Conservation (phyloP, 2,797 vertebrate genomes). For the Mycteria americana region DNA sequence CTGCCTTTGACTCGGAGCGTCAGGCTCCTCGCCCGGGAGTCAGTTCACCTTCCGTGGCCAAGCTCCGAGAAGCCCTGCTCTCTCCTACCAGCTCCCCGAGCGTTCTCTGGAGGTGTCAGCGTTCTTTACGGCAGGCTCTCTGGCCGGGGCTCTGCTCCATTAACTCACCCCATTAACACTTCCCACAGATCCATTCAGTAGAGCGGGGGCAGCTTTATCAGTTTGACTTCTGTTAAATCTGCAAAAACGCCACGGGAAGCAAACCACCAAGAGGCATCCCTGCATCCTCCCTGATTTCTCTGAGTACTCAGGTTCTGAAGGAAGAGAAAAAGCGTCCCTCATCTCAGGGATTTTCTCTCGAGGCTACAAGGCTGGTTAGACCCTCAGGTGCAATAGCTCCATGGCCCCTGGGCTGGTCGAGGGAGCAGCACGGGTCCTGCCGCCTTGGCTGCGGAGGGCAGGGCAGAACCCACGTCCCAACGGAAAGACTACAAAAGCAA, state of each 20-base stretch:
- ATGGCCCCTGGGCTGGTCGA: rapidly evolving
- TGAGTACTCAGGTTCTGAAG: rapidly evolving
- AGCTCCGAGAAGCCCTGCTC: background rate
- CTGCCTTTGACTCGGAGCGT: background rate
- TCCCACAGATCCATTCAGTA: background rate
- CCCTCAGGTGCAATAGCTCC: background rate
- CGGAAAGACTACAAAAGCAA: background rate
- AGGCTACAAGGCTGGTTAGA: rapidly evolving
- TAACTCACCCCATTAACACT: background rate
- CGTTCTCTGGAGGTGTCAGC: background rate
- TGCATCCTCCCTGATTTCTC: background rate
- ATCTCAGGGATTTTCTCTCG: background rate
- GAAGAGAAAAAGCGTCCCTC: background rate
- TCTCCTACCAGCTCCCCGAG: background rate
- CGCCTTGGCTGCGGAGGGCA: rapidly evolving
- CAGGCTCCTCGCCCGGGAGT: background rate
- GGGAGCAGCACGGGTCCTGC: background rate
- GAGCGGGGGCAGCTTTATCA: rapidly evolving
- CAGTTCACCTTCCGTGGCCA: no score
- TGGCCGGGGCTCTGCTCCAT: background rate
- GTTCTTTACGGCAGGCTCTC: background rate
- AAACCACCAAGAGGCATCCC: background rate
- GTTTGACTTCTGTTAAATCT: background rate
- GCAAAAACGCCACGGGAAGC: background rate
- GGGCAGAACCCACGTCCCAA: background rate